These are phyloP conservation scores for Balaeniceps rex DNA, from an alignment of 2,113 vertebrate species.

Conservation along the genomic window DNA sequence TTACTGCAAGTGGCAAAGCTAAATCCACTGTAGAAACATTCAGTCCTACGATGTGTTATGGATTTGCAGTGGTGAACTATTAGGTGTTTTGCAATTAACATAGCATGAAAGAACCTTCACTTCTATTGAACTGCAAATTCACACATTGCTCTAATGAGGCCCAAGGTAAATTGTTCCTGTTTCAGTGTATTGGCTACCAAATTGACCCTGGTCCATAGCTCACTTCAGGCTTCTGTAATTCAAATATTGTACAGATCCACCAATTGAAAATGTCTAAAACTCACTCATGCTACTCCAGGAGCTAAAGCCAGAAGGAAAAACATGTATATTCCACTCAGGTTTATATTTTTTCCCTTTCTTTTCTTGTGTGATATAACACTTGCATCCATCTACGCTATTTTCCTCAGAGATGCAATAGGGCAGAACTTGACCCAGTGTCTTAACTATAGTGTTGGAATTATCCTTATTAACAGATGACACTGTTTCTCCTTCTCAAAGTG, in stretches of 20 bases:
- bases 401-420: not conserved
- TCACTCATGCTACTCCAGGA: not conserved
- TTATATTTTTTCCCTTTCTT: not conserved
- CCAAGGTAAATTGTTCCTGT: not conserved
- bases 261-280: not conserved
- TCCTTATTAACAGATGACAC: not conserved
- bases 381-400: not conserved
- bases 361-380: not conserved
- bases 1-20: not conserved
- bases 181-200: not conserved
- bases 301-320: not conserved
- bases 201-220: slow-evolving; percentile 9
- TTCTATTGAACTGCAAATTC: not conserved
- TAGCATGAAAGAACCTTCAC: not conserved
- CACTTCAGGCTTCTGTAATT: not conserved
- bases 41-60: not conserved
- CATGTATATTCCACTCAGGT: not conserved
- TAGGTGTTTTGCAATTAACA: slow-evolving; percentile 41
- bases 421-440: not conserved
- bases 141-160: slow-evolving; percentile 10
- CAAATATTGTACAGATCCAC: not conserved
- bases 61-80: slow-evolving; percentile 42
- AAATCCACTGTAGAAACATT: not conserved
- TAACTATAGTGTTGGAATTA: not conserved
- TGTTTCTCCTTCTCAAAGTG: not conserved